These are phyloP conservation scores for Yponomeuta malinellus DNA, from an alignment of 2,888 invertebrate genomes.

Conservation along the genomic window DNA sequence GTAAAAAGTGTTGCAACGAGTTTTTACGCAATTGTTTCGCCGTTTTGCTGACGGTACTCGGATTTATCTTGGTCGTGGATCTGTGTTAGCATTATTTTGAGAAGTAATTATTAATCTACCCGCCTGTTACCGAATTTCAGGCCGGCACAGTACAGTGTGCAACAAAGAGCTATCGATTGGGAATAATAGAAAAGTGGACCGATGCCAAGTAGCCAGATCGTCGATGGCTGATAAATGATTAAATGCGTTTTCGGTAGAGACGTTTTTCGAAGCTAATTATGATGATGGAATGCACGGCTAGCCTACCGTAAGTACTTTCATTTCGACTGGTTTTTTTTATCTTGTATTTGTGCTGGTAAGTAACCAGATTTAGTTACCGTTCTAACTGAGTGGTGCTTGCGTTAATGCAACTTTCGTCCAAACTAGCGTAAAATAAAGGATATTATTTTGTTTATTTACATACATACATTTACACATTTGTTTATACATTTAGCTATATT, in stretches of 20 bases:
- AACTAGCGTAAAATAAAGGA: too few relatives aligned
- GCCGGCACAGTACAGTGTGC: conserved; percentile 50
- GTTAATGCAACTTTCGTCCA: neutral
- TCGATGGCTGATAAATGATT: conserved; percentile 55
- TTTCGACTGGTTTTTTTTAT: conserved; percentile 16
- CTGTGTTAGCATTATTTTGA: conserved; percentile 71
- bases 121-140: conserved; percentile 71
- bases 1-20: conserved; percentile 16
- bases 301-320: conserved; percentile 27
- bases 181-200: conserved; percentile 67
- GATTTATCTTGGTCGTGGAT: conserved; percentile 67
- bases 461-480: too few relatives aligned
- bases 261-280: conserved; percentile 53
- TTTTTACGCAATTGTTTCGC: conserved; percentile 22
- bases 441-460: too few relatives aligned
- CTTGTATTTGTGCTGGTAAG: neutral
- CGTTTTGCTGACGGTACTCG: conserved; percentile 37
- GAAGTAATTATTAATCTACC: conserved; percentile 73
- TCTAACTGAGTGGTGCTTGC: neutral
- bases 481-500: too few relatives aligned
- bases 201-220: conserved; percentile 63
- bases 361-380: neutral
- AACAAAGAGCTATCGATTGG: conserved; percentile 53
- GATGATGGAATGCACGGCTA: conserved; percentile 30
- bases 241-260: conserved; percentile 57